Conservation (phyloP, 2,797 vertebrate species). For the Caiman crocodilus region DNA sequence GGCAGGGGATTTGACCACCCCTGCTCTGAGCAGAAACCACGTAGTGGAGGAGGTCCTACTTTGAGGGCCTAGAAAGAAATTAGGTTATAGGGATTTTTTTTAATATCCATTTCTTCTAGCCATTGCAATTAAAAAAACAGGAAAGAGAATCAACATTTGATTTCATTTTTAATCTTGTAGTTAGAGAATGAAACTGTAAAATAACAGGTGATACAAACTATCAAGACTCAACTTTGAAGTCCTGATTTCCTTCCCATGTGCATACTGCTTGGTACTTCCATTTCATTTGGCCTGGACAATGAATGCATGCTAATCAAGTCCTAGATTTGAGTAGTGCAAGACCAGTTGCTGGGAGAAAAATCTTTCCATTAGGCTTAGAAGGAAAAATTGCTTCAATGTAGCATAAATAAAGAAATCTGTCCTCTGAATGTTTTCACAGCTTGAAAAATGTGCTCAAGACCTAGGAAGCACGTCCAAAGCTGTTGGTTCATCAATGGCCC, state of each 20-base stretch:
- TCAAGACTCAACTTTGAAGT: not conserved
- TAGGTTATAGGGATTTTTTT: not conserved
- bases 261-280: not conserved
- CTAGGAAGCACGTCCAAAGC: constrained; percentile 97
- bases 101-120: not conserved
- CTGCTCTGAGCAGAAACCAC: too few species aligned
- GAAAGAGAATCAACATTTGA: not conserved
- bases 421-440: constrained; percentile 78
- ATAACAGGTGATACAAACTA: not conserved
- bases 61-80: too few species aligned
- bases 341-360: not conserved
- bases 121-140: not conserved
- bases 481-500: constrained; percentile 98
- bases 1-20: too few species aligned
- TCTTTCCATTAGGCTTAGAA: not conserved
- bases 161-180: not conserved
- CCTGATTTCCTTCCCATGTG: not conserved
- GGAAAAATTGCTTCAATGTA: not conserved
- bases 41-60: too few species aligned
- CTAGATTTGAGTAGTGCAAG: not conserved
- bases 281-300: not conserved
- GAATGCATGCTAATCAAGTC: not conserved
- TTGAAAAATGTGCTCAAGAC: constrained; percentile 98
- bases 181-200: not conserved
- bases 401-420: constrained; percentile 11